Base-by-base conservation (phyloP, 2,797 vertebrate species). In the Gastrophryne carolinensis region DNA sequence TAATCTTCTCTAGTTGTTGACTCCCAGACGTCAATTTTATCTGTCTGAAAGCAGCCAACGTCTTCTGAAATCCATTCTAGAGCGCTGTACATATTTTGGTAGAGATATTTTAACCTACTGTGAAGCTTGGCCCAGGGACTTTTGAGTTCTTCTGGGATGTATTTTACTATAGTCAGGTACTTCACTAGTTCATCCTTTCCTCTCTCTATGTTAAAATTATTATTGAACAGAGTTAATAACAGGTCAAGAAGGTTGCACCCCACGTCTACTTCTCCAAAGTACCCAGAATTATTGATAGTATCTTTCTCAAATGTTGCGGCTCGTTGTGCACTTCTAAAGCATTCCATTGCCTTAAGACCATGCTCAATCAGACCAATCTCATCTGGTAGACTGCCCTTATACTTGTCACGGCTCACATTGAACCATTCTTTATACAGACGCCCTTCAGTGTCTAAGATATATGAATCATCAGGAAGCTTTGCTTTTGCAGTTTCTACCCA, bases 41-140 rank as follows among this genome's bases (percentile, higher is more conserved):
- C 91, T 62, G 90, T 92, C 82, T 95, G 93, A 79, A 94, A 95
- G 32, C 91, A 94, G 80, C 90, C 90, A 13, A 94, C 79, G 52
- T 95, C 92, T 60, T 93, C 92, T 9, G 92, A 93, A 72, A 95
- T 91, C 89, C 91, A 92, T 72, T 92, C 91, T 64, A 95, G 78
- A 1, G 93, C 86, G 11, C 89, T 81, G 57, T 86, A 86, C 73
- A 94, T 82, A 60, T 84, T 86, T 2, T 82, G 84, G 0, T 84
- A 86, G 53, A 95, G 84, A 0, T 83, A 82, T 86, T 93, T 94
- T 69, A 95, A 80, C 11, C 30, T 75, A 0, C 21, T 23, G 70
- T 95, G 94, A 67, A 94, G 89, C 5, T 29, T 68, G 75, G 80
- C 73, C 94, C 94, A 95, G 2, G 63, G 6, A 29, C 68, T 81